phyloP scores from a whole-genome alignment of 2,888 invertebrate genomes.

The Molanna angustata region DNA sequence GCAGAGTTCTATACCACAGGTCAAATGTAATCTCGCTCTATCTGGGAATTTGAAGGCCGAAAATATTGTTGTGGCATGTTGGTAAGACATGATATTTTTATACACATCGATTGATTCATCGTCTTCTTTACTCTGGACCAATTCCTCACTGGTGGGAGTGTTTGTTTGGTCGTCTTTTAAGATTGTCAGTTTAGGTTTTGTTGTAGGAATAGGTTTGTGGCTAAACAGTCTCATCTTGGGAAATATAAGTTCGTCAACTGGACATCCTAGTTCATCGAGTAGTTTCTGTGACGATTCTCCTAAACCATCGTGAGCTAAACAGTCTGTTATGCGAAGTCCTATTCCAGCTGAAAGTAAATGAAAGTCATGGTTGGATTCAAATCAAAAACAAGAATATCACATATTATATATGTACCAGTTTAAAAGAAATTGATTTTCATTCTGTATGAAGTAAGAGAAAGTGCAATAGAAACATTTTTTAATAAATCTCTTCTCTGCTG shows the following conservation, averaged over 20 bases:
- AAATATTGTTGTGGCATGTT: conserved; percentile 62
- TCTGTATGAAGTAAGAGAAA: too few species aligned
- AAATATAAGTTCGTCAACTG: conserved; percentile 66
- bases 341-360: conserved; percentile 65
- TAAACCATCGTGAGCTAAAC: conserved; percentile 74
- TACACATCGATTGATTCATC: conserved; percentile 41
- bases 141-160: conserved; percentile 38
- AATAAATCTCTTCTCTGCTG: too few species aligned
- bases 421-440: too few species aligned
- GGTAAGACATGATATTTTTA: conserved; percentile 53
- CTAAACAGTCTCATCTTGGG: conserved; percentile 52
- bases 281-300: conserved; percentile 73
- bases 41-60: conserved; percentile 80
- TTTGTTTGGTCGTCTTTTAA: conserved; percentile 39
- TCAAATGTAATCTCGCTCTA: conserved; percentile 70
- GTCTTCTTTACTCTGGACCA: conserved; percentile 36
- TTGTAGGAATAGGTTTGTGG: conserved; percentile 42
- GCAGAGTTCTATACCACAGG: conserved; percentile 76
- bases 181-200: conserved; percentile 46
- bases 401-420: too few species aligned
- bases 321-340: conserved; percentile 72
- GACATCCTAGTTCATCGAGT: conserved; percentile 71
- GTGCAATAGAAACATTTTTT: too few species aligned
- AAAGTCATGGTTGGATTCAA: too few species aligned
- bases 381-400: too few species aligned